Percentiles rank a stretch among this genome's conserved stretches.
Evolutionary conservation across 1,140 invertebrate species (phyloP).

Genomic region (Calycopis cecrops): DNA sequence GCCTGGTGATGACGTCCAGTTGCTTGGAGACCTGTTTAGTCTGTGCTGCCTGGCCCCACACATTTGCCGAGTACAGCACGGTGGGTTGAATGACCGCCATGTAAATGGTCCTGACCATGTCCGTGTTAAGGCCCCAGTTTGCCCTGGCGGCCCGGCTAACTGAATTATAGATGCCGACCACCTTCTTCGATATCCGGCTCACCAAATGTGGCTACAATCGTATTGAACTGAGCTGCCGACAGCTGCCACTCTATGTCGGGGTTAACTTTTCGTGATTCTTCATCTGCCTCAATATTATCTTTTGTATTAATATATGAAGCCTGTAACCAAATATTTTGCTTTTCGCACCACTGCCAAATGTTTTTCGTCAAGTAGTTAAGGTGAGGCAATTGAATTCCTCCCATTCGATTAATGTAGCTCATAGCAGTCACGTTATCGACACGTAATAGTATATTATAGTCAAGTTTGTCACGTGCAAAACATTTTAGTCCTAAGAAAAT

Average conservation of each 20-base stretch:
- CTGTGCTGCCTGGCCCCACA: no score
- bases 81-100: no score
- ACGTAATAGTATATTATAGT: neutral
- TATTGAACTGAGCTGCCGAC: neutral
- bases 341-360: constrained; percentile 8
- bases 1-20: no score
- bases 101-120: no score
- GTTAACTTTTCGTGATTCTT: constrained; percentile 1
- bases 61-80: no score
- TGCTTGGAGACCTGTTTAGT: no score
- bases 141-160: no score
- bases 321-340: neutral
- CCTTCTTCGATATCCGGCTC: constrained; percentile 20
- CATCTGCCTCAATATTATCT: constrained; percentile 3
- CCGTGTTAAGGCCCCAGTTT: no score
- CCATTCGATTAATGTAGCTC: constrained; percentile 8
- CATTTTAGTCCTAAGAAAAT: constrained; percentile 6
- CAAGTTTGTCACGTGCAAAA: neutral
- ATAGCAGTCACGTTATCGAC: neutral
- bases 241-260: constrained; percentile 10
- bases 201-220: constrained; percentile 1
- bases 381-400: constrained; percentile 6
- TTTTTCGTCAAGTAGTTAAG: constrained; percentile 2
- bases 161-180: no score
- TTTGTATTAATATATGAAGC: constrained; percentile 4